Evolutionary conservation across 2,113 vertebrate genomes (phyloP), one percentile per base, ranked within the genome.

Genomic region (Takifugu flavidus): DNA sequence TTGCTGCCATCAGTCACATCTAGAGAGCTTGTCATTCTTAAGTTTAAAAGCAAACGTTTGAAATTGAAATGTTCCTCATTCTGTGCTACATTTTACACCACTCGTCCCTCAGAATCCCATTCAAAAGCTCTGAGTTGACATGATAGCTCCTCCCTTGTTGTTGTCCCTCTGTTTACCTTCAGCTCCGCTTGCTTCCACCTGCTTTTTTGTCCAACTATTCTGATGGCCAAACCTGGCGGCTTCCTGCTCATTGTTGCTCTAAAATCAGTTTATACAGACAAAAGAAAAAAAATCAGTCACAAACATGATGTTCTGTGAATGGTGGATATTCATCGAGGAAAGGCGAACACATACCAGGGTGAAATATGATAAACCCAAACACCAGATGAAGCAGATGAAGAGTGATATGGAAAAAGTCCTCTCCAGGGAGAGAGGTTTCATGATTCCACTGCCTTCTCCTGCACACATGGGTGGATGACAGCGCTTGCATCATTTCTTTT

Each of bases 281-380:
- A 29, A 29, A 29, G 28, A 29, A 29, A 29, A 29, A 29, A 29
- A 29, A 29, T 3, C 28, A 4, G 28, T 29, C 28, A 29, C 28
- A 29, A 29, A 29, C 28, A 29, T 29, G 28, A 29, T 29, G 28
- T 29, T 3, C 28, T 29, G 28, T 29, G 5, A 3, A 8, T 44
- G 3, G 7, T 44, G 43, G 43, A 13, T 3, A 3, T 13, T 12
- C 5, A 8, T 3, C 27, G 3, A 50, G 25, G 8, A 27, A 5
- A 20, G 5, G 12, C 13, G 5, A 50, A 49, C 57, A 79, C 72
- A 57, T 43, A 80, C 72, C 77, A 63, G 50, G n/a, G 70, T 59
- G 11, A 69, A 49, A 68, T 49, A 60, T 0, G 25, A 2, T 4
- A 49, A n/a, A 44, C 10, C 4, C 20, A 75, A 49, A 49, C 25